Conservation (phyloP, 2,888 invertebrate species). For the Formica aserva region DNA sequence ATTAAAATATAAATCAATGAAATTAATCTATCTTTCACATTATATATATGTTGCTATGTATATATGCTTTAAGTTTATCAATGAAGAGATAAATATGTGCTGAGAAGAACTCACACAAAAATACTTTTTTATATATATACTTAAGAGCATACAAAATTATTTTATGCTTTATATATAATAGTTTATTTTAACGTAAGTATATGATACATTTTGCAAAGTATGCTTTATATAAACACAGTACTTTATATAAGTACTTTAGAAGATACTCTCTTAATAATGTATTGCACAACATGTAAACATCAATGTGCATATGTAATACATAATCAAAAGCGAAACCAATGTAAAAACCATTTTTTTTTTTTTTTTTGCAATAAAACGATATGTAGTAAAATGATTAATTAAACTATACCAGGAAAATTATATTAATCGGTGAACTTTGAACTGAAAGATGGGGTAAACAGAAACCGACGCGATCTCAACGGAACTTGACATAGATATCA, state of each 20-base stretch:
- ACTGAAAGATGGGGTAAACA: slow-evolving; percentile 29
- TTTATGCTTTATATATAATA: neutral
- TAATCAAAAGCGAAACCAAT: neutral
- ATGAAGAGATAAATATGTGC: neutral
- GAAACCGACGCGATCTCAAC: neutral
- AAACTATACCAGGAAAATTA: neutral
- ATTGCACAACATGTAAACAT: neutral
- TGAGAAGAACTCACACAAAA: neutral
- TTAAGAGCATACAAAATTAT: neutral
- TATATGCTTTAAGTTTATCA: neutral
- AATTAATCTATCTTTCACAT: too few species aligned
- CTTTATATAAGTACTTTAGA: neutral
- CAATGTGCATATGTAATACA: neutral
- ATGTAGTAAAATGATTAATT: neutral
- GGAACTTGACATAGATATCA: slow-evolving; percentile 8
- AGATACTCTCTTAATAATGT: neutral
- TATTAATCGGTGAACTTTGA: slow-evolving; percentile 41
- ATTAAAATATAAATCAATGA: too few species aligned
- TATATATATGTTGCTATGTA: too few species aligned
- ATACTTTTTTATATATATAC: neutral
- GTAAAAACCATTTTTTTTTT: neutral
- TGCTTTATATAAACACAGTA: too few species aligned
- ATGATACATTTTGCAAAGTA: neutral
- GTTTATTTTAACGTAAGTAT: neutral
- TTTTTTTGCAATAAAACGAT: neutral